Evolutionary conservation across 2,888 invertebrate genomes (phyloP).

Genomic region (Tachina lurida): DNA sequence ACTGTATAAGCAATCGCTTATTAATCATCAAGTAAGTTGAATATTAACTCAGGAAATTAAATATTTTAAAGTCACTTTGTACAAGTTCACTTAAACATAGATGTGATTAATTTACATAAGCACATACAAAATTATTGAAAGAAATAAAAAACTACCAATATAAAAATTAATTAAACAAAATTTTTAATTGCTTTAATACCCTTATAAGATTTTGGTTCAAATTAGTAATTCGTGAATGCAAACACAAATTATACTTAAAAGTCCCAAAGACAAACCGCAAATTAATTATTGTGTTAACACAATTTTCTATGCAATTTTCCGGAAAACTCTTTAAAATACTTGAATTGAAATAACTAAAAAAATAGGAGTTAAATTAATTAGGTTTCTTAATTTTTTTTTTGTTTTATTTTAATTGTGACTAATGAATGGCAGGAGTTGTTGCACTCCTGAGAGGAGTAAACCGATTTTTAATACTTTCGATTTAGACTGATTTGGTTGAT

Average conservation of each 20-base stretch:
- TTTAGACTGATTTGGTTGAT: not conserved
- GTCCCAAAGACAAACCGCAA: not conserved
- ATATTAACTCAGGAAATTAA: not conserved
- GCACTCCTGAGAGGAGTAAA: constrained; percentile 2
- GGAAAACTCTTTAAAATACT: constrained; percentile 53
- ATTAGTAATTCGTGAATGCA: constrained; percentile 18
- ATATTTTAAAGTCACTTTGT: constrained; percentile 2
- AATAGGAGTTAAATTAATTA: constrained; percentile 33
- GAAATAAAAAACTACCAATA: constrained; percentile 3
- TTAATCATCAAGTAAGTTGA: not conserved
- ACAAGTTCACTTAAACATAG: constrained; percentile 3
- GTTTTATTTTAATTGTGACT: constrained; percentile 14
- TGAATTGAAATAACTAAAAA: constrained; percentile 49
- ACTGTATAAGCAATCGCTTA: not conserved
- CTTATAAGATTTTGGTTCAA: not conserved
- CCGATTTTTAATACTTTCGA: constrained; percentile 5
- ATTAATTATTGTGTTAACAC: constrained; percentile 45
- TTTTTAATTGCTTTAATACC: constrained; percentile 32
- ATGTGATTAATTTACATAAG: constrained; percentile 5
- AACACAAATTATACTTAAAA: not conserved
- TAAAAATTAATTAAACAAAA: constrained; percentile 23
- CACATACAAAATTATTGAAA: not conserved
- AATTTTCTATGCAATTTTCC: constrained; percentile 47
- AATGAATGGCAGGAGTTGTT: constrained; percentile 11
- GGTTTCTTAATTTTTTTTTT: constrained; percentile 11